These are phyloP conservation scores for Vidua macroura DNA, from an alignment of 2,113 vertebrate species.

Conservation along the genomic window DNA sequence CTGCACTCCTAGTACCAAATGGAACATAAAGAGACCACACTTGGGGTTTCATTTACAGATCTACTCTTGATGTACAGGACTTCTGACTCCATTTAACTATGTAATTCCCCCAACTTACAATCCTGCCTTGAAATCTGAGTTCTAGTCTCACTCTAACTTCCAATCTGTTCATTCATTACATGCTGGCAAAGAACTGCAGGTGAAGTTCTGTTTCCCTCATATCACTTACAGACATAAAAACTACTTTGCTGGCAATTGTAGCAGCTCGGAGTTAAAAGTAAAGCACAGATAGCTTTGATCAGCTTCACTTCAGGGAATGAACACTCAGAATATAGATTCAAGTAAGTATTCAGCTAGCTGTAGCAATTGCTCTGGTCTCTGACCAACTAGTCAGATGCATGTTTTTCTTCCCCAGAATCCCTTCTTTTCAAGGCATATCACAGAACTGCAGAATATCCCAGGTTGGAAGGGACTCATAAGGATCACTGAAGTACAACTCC, in stretches of 20 bases:
- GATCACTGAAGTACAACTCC: background rate
- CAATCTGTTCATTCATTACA: background rate
- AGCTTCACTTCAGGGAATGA: background rate
- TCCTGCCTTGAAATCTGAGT: background rate
- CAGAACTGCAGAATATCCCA: background rate
- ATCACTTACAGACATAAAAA: background rate
- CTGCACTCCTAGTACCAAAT: background rate
- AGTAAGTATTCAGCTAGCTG: background rate
- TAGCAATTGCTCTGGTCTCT: background rate
- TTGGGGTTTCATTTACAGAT: background rate
- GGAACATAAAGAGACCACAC: background rate
- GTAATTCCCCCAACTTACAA: background rate
- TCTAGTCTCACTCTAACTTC: background rate
- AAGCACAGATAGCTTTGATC: background rate
- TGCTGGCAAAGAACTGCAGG: background rate
- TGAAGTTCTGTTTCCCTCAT: background rate
- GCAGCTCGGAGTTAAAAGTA: background rate
- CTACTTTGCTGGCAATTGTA: background rate
- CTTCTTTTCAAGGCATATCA: background rate
- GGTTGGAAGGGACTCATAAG: background rate
- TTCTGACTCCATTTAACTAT: background rate
- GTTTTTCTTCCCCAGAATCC: background rate
- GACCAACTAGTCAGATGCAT: background rate
- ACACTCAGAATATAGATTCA: background rate
- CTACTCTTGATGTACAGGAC: background rate